Evolutionary conservation across 1,140 invertebrate genomes (phyloP), one percentile per base, ranked within the genome.

Genomic region (Lepidotrigona ventralis): DNA sequence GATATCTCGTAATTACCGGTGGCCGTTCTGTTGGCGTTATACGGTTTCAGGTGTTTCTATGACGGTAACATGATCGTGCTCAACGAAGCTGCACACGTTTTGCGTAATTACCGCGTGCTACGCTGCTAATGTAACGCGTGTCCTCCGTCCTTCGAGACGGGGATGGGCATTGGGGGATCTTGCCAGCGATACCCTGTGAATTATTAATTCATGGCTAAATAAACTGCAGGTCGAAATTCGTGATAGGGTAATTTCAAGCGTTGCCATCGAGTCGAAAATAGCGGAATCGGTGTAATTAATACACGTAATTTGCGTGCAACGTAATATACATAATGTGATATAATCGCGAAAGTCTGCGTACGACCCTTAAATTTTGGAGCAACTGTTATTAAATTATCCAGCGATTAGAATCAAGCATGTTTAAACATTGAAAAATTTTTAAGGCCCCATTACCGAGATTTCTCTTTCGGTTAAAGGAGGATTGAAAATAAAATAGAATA

Each of bases 1-100:
- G 46, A 66, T 53, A 81, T 80, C 56, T 70, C 21, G 72, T 81
- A 81, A 81, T 86, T 84, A 78, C 68, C 39, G 39, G 51, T 75
- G 78, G 46, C 69, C 83, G 82, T 84, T 81, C 78, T 84, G 77
- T 81, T 86, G 68, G 81, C 75, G 46, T 76, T 79, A 60, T 63
- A 78, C 39, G 72, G 76, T 84, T 86, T 79, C 81, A 72, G 21
- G 54, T 29, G 39, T 64, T 79, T 83, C 75, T 72, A 64, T 72
- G 75, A 64, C 39, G 53, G 75, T 78, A 83, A 83, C 46, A 56
- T 12, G 81, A 79, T 79, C 81, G 68, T 79, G 66, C 14, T 69
- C 66, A 56, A 76, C 64, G 66, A 56, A 78, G 75, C 39, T 79
- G 68, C n/a, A 64, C 64, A 29, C 75, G 54, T 79, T 83, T 63